These are phyloP conservation scores for Vanessa tameamea DNA, from an alignment of 1,140 invertebrate genomes.

Conservation along the genomic window DNA sequence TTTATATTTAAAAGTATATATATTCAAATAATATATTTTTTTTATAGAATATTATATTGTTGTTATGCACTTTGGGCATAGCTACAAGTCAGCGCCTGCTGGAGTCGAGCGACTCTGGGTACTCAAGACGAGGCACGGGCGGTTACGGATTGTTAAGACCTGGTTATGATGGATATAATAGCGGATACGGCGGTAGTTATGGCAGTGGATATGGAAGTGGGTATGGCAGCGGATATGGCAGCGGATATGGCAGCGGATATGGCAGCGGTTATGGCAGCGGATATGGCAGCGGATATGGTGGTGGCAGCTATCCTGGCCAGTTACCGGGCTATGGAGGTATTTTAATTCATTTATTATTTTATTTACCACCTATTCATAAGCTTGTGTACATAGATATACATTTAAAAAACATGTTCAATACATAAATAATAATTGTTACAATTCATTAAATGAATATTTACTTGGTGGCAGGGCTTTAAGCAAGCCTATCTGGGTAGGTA, in stretches of 20 bases:
- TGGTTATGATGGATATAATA: slow-evolving; percentile 49
- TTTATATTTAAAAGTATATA: not conserved
- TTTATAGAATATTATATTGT: slow-evolving; percentile 59
- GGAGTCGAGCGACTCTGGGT: slow-evolving; percentile 10
- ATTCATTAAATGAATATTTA: too few relatives aligned
- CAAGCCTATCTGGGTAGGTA: too few relatives aligned
- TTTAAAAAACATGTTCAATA: too few relatives aligned
- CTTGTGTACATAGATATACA: too few relatives aligned
- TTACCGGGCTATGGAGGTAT: slow-evolving; percentile 32
- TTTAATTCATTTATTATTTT: not conserved
- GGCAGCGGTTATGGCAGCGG: slow-evolving; percentile 41
- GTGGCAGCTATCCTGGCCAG: slow-evolving; percentile 25
- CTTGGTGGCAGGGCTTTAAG: too few relatives aligned
- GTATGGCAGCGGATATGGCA: slow-evolving; percentile 15
- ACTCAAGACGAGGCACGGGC: slow-evolving; percentile 31
- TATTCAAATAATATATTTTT: slow-evolving; percentile 12
- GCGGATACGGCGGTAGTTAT: slow-evolving; percentile 39
- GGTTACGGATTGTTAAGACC: slow-evolving; percentile 65
- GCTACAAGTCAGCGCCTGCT: slow-evolving; percentile 28
- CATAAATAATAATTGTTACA: too few relatives aligned
- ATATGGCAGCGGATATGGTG: slow-evolving; percentile 17
- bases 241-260: slow-evolving; percentile 16
- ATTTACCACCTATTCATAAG: not conserved
- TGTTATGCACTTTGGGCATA: slow-evolving; percentile 49
- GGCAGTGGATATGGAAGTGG: slow-evolving; percentile 2